Evolutionary conservation across 1,140 invertebrate species (phyloP), one percentile per base, ranked within the genome.

Genomic region (Trachelipus rathkii): DNA sequence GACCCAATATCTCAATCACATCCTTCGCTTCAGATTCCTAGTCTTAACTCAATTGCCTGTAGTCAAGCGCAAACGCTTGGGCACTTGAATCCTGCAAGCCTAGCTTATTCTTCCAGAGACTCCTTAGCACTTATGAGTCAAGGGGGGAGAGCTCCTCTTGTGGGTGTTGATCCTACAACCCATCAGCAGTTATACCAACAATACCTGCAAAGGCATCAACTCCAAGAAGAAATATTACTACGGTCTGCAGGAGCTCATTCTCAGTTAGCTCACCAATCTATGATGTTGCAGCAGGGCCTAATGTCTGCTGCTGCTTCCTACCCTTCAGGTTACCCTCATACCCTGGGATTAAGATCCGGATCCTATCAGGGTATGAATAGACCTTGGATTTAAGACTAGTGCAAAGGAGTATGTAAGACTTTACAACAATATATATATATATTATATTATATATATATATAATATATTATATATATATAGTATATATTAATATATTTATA

Each of bases 181-280:
- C 81, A 87, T 74, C 89, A 88, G 33, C 88, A 89, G 43, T 83
- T 91, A 6, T 92, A 92, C 82, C 89, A 91, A 81, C 90, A 91
- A 81, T 91, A 90, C 82, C 83, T 91, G 73, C 88, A 90, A 50
- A 85, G 87, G 10, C 87, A 87, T 73, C 79, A 81, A 44, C 75
- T 77, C 11, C 80, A 81, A 72, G 87, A 88, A 74, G 89, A 90
- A 78, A 87, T 89, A 77, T 73, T 85, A 10, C 82, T 90, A 46
- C 85, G 81, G 44, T 79, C 81, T n/a, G 85, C 74, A 50, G 81
- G 76, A 44, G 81, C 72, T 46, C 79, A 82, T 79, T 86, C 66
- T 83, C 85, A 71, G 86, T 88, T 84, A 85, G 79, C 79, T 44
- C 78, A 78, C 71, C 81, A 81, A 69, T 78, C 77, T 44, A 80